Conservation (phyloP, 92 coral and sea anemone genomes). For the Zoanthus sociatus region DNA sequence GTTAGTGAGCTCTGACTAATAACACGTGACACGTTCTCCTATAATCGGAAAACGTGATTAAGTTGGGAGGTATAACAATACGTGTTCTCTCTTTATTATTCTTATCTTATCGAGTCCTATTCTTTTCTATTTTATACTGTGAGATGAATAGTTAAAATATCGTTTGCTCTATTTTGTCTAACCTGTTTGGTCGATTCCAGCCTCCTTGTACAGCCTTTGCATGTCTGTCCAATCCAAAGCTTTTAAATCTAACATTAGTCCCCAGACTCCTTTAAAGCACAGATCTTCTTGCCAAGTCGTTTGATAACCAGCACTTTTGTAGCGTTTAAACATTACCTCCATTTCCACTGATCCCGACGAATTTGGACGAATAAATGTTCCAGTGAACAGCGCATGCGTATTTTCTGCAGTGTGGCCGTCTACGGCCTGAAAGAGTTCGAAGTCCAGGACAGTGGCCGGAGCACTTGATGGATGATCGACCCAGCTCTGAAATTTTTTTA, state of each 20-base stretch:
- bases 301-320: slow-evolving; percentile 83
- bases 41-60: no score
- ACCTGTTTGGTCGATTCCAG: slow-evolving; percentile 81
- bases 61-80: no score
- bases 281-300: slow-evolving; percentile 87
- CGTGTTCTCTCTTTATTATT: no score
- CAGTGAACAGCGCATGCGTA: slow-evolving; percentile 87
- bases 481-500: slow-evolving; percentile 71
- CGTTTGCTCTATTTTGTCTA: neutral
- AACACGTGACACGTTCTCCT: no score
- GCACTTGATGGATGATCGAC: slow-evolving; percentile 44
- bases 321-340: slow-evolving; percentile 76
- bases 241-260: slow-evolving; percentile 68
- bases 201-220: slow-evolving; percentile 39
- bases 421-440: slow-evolving; percentile 84
- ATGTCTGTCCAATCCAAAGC: slow-evolving; percentile 62
- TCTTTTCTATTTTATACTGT: no score
- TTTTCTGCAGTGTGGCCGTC: slow-evolving; percentile 88
- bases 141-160: neutral
- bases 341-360: slow-evolving; percentile 59
- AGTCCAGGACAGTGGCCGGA: slow-evolving; percentile 78
- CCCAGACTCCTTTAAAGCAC: slow-evolving; percentile 85
- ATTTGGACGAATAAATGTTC: slow-evolving; percentile 53
- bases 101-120: no score
- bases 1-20: no score